phyloP scores from a whole-genome alignment of 2,888 invertebrate species.

The Cotesia congregata region DNA sequence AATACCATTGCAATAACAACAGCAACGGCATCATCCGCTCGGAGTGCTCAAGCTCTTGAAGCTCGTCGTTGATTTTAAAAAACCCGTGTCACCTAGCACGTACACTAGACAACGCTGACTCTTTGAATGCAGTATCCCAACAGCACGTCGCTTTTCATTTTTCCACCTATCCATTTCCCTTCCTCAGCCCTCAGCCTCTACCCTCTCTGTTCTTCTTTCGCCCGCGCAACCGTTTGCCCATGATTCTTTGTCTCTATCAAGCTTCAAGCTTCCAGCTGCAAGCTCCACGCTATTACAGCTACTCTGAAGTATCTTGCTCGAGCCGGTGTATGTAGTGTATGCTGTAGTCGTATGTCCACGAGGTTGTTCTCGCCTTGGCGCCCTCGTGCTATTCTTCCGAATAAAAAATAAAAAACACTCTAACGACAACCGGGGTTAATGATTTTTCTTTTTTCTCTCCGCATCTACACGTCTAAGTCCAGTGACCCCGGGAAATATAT shows the following conservation, averaged over 20 bases:
- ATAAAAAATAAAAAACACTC: constrained; percentile 46
- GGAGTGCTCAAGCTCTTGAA: constrained; percentile 5
- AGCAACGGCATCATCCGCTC: constrained; percentile 18
- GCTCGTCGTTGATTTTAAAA: constrained; percentile 40
- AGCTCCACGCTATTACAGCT: constrained; percentile 4
- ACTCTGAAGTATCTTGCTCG: constrained; percentile 17
- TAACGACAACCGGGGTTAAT: constrained; percentile 56
- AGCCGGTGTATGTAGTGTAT: too few relatives aligned
- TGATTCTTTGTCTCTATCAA: background rate
- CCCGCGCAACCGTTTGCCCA: background rate
- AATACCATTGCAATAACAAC: background rate
- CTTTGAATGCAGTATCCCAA: constrained; percentile 35
- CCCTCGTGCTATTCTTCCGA: constrained; percentile 33
- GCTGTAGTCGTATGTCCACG: background rate
- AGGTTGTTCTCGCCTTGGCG: constrained; percentile 7
- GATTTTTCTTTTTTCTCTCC: constrained; percentile 52
- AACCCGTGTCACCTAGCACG: constrained; percentile 50
- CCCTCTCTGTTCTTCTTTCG: background rate
- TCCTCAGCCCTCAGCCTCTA: constrained; percentile 5
- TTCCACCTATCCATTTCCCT: constrained; percentile 37
- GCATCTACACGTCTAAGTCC: constrained; percentile 26
- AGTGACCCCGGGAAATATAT: constrained; percentile 38
- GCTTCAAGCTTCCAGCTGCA: constrained; percentile 20
- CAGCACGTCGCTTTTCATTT: constrained; percentile 46
- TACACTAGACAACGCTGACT: constrained; percentile 40